Evolutionary conservation across 1,140 invertebrate species (phyloP).

Genomic region (Bombus soroeensis): DNA sequence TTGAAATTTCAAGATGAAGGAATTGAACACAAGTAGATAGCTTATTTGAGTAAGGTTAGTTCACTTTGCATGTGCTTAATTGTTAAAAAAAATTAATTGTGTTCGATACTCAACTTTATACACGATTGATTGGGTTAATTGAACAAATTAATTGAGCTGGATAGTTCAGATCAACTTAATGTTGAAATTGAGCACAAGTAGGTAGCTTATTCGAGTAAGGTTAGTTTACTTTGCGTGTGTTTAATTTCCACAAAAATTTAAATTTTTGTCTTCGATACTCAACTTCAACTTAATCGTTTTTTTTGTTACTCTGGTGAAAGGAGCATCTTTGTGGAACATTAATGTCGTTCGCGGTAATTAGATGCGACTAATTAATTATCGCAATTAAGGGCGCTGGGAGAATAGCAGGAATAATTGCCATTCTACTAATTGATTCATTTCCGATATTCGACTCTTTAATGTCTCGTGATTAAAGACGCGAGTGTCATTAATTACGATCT

Average conservation of each 20-base stretch:
- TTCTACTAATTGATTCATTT: slow-evolving; percentile 37
- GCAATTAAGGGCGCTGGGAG: background rate
- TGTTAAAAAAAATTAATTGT: background rate
- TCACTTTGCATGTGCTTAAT: no score
- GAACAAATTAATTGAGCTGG: no score
- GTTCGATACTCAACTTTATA: fast-evolving
- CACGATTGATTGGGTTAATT: no score
- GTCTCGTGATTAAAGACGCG: background rate
- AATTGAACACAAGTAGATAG: no score
- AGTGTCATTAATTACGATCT: background rate
- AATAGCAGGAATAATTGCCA: background rate
- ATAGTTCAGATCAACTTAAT: background rate
- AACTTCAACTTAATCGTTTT: background rate
- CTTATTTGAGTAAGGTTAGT: no score
- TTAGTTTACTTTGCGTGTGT: no score
- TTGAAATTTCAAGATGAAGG: no score
- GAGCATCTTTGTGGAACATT: background rate
- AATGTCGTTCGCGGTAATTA: slow-evolving; percentile 3
- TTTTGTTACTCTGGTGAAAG: background rate
- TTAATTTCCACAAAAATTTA: background rate
- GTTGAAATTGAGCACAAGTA: no score
- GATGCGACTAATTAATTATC: slow-evolving; percentile 21
- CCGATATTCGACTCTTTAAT: slow-evolving; percentile 17
- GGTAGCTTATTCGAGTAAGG: no score
- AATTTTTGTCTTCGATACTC: background rate